Conservation (phyloP, 1,140 invertebrate species). For the Kradibia gibbosae region DNA sequence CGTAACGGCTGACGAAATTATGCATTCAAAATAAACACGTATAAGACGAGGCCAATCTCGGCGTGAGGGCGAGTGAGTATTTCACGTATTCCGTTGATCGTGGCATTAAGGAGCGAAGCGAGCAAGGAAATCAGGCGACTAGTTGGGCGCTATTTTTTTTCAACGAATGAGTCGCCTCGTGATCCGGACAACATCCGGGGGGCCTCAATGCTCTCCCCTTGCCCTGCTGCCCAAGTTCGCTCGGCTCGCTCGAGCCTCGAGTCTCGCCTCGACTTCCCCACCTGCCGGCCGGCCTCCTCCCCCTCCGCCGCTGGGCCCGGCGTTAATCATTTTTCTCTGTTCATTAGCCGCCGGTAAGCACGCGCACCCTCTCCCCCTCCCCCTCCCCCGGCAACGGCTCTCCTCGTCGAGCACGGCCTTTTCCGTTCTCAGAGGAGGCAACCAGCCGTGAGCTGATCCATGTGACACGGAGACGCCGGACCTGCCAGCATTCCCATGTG, state of each 20-base stretch:
- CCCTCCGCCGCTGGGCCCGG: not conserved
- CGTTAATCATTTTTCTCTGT: constrained; percentile 48
- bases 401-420: constrained; percentile 2
- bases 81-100: constrained; percentile 24
- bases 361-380: not conserved
- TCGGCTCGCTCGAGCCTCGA: too few relatives aligned
- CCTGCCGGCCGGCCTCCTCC: not conserved
- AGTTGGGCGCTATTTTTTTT: constrained; percentile 7
- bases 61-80: not conserved
- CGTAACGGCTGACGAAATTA: not conserved
- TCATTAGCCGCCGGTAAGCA: constrained; percentile 31
- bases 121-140: not conserved
- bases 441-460: constrained; percentile 51
- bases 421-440: constrained; percentile 50
- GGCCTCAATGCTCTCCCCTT: constrained; percentile 25
- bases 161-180: constrained; percentile 41
- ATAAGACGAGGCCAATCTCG: not conserved
- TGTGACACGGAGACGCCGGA: constrained; percentile 53
- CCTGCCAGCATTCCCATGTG: constrained; percentile 51
- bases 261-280: not conserved
- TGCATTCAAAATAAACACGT: not conserved
- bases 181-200: constrained; percentile 29
- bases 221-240: too few relatives aligned
- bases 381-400: not conserved
- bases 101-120: constrained; percentile 12